Evolutionary conservation across 37 sponge, comb jelly and placozoan species (phyloP).

Genomic region (Agelas oroides): DNA sequence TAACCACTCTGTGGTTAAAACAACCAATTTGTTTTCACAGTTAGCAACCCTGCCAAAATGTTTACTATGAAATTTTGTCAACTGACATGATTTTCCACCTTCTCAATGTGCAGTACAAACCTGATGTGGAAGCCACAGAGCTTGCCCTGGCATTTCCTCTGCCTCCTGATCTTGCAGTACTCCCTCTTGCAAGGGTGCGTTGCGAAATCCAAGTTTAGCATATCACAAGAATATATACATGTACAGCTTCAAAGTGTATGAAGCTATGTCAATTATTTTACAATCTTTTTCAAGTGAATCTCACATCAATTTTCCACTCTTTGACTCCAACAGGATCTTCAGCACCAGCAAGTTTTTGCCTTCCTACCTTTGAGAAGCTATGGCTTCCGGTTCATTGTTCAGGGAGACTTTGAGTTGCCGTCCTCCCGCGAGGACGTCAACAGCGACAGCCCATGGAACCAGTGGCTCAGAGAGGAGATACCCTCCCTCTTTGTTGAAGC

Average conservation of each 20-base stretch:
- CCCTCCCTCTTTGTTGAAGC: conserved; percentile 52
- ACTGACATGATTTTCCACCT: too few species aligned
- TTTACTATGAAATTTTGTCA: too few species aligned
- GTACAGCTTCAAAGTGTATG: too few species aligned
- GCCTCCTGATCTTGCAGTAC: conserved; percentile 4
- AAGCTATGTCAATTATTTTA: too few species aligned
- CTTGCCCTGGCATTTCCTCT: conserved; percentile 74
- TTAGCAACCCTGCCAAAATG: too few species aligned
- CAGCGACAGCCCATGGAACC: conserved; percentile 70
- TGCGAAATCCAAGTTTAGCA: too few species aligned
- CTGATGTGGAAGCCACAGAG: conserved; percentile 63
- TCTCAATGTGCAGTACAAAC: conserved; percentile 71
- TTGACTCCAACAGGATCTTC: conserved; percentile 34
- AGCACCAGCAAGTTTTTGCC: conserved; percentile 77
- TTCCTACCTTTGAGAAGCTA: conserved; percentile 73
- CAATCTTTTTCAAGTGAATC: too few species aligned
- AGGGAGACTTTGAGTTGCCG: conserved; percentile 80
- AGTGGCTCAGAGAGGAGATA: conserved; percentile 73
- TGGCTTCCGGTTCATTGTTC: conserved; percentile 74
- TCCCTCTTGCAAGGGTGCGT: conserved; percentile 36
- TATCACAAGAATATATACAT: too few species aligned
- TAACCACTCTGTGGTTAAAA: too few species aligned
- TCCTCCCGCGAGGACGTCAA: conserved; percentile 73
- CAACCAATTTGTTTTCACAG: too few species aligned
- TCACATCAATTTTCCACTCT: background rate